Evolutionary conservation across 2,113 vertebrate genomes (phyloP).

Genomic region (Scytalopus superciliaris): DNA sequence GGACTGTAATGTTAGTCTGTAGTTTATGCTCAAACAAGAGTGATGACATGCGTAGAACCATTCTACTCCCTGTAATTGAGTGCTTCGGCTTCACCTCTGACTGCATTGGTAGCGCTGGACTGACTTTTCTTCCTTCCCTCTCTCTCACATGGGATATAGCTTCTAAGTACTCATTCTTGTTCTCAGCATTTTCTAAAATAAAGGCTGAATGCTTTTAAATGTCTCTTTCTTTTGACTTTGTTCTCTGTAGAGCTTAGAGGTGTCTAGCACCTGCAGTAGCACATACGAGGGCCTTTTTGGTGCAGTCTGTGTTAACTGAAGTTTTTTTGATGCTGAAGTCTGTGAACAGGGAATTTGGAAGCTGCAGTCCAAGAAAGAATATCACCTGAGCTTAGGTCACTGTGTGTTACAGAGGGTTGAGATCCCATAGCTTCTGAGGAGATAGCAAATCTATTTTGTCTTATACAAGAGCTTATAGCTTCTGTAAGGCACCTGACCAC

Average conservation of each 20-base stretch:
- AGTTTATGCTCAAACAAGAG: background rate
- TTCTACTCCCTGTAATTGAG: background rate
- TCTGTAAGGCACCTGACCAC: background rate
- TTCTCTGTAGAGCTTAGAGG: background rate
- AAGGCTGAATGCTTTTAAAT: background rate
- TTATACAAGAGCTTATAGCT: background rate
- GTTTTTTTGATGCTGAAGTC: background rate
- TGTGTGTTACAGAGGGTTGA: background rate
- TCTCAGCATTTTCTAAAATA: background rate
- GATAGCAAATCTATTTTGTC: background rate
- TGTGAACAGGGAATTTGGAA: background rate
- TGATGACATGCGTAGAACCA: background rate
- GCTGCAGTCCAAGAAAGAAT: background rate
- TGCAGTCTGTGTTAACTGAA: background rate
- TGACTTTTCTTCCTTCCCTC: background rate
- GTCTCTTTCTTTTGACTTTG: background rate
- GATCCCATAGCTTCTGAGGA: background rate
- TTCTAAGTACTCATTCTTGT: background rate
- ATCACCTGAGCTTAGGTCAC: background rate
- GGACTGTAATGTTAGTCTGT: background rate
- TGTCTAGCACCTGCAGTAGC: background rate
- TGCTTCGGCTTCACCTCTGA: background rate
- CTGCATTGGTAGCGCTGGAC: background rate
- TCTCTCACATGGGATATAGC: fast-evolving
- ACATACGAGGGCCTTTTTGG: background rate